phyloP scores from a whole-genome alignment of 2,888 invertebrate genomes.

The Isoperla grammatica region DNA sequence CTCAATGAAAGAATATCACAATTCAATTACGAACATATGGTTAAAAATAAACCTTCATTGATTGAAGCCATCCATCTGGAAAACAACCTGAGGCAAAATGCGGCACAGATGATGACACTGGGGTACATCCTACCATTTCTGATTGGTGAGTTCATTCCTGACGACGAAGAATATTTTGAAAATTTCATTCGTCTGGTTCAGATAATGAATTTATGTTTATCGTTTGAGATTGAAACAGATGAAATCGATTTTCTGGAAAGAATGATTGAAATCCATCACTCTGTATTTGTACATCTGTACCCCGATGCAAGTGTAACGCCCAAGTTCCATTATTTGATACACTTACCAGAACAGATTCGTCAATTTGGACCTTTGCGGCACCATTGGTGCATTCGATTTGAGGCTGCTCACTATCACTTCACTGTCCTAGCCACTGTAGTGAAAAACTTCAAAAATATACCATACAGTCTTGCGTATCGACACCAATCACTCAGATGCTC shows the following conservation, averaged over 20 bases:
- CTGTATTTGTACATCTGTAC: constrained; percentile 28
- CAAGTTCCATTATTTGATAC: constrained; percentile 32
- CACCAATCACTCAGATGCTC: constrained; percentile 30
- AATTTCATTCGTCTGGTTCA: constrained; percentile 29
- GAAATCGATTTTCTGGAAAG: constrained; percentile 25
- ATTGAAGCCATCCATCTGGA: constrained; percentile 26
- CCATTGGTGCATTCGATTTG: constrained; percentile 32
- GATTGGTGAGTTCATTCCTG: constrained; percentile 30
- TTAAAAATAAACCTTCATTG: constrained; percentile 31
- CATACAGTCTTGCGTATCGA: constrained; percentile 27
- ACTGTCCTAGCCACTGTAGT: constrained; percentile 28
- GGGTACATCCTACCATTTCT: constrained; percentile 32
- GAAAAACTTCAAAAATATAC: constrained; percentile 32
- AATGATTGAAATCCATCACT: constrained; percentile 31
- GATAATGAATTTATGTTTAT: constrained; percentile 32
- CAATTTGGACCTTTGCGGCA: constrained; percentile 31
- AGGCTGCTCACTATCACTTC: constrained; percentile 29
- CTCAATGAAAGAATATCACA: constrained; percentile 29
- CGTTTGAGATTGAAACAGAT: constrained; percentile 29
- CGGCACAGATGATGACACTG: constrained; percentile 31
- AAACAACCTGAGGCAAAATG: constrained; percentile 31
- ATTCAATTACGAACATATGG: constrained; percentile 33
- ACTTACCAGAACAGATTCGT: constrained; percentile 29
- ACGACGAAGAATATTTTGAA: constrained; percentile 17
- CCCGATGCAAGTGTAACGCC: constrained; percentile 26